phyloP scores from a whole-genome alignment of 2,888 invertebrate species.

The Gasteruption jaculator region DNA sequence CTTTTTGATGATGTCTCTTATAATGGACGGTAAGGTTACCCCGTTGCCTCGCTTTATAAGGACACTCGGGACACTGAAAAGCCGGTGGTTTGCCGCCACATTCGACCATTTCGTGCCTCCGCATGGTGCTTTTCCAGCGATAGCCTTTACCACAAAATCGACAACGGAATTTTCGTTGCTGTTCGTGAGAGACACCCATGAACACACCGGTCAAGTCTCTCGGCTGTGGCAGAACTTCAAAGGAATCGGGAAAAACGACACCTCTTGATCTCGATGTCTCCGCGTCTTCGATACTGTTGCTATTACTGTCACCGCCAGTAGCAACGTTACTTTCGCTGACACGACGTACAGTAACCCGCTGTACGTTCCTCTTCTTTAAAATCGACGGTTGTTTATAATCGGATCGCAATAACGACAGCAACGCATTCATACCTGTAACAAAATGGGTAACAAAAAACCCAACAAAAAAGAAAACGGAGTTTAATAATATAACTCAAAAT shows the following conservation, averaged over 20 bases:
- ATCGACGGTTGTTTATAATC: slow-evolving; percentile 35
- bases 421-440: slow-evolving; percentile 49
- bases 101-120: slow-evolving; percentile 78
- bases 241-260: slow-evolving; percentile 48
- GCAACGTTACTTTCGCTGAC: slow-evolving; percentile 25
- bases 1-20: slow-evolving; percentile 66
- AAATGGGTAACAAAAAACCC: slow-evolving; percentile 31
- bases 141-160: slow-evolving; percentile 82
- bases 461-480: slow-evolving; percentile 24
- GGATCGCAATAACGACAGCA: slow-evolving; percentile 44
- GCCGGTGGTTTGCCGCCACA: slow-evolving; percentile 80
- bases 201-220: slow-evolving; percentile 48
- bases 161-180: slow-evolving; percentile 68
- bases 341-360: slow-evolving; percentile 25
- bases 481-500: slow-evolving; percentile 18
- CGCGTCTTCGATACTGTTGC: slow-evolving; percentile 26
- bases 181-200: slow-evolving; percentile 56
- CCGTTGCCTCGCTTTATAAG: slow-evolving; percentile 74
- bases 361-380: no score
- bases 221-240: slow-evolving; percentile 49
- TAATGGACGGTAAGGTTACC: slow-evolving; percentile 80
- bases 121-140: slow-evolving; percentile 81
- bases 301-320: slow-evolving; percentile 30
- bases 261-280: slow-evolving; percentile 32
- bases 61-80: slow-evolving; percentile 76